phyloP scores from a whole-genome alignment of 2,797 vertebrate species.

The Echeneis naucrates region DNA sequence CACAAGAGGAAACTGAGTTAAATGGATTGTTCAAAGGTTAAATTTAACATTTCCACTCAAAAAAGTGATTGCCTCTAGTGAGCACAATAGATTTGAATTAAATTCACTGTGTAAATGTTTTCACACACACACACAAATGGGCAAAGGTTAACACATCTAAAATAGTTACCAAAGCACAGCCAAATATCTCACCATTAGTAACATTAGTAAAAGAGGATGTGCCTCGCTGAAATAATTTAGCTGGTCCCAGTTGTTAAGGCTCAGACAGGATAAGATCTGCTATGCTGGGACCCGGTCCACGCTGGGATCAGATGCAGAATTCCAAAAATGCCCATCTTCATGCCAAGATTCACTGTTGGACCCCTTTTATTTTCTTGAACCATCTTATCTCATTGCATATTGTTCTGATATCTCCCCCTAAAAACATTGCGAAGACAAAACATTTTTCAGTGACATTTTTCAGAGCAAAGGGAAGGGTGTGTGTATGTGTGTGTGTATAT shows the following conservation, averaged over 20 bases:
- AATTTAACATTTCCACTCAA: slow-evolving; percentile 4
- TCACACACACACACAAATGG: slow-evolving; percentile 3
- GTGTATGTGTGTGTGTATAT: too few species aligned
- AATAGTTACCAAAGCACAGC: slow-evolving; percentile 41
- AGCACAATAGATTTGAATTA: background rate
- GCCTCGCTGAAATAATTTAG: slow-evolving; percentile 53
- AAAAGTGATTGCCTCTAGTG: slow-evolving; percentile 3
- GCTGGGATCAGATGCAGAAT: slow-evolving; percentile 82
- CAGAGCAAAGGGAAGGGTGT: background rate
- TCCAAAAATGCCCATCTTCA: slow-evolving; percentile 80
- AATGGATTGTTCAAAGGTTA: slow-evolving; percentile 28
- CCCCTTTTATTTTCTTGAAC: slow-evolving; percentile 61
- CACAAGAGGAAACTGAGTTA: background rate
- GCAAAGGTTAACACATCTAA: slow-evolving; percentile 39
- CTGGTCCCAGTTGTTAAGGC: slow-evolving; percentile 67
- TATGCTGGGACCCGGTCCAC: slow-evolving; percentile 75
- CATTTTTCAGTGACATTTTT: slow-evolving; percentile 49
- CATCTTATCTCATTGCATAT: slow-evolving; percentile 62
- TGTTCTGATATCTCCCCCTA: slow-evolving; percentile 49
- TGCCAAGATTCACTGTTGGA: slow-evolving; percentile 73
- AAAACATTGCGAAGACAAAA: slow-evolving; percentile 49
- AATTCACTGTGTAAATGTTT: slow-evolving; percentile 11
- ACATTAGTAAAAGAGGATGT: slow-evolving; percentile 45
- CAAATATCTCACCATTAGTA: slow-evolving; percentile 47
- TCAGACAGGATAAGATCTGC: slow-evolving; percentile 74